Percentiles rank a stretch among this genome's conserved stretches.
Conservation (phyloP, 2,797 vertebrate species). For the Pantherophis vulpinus region DNA sequence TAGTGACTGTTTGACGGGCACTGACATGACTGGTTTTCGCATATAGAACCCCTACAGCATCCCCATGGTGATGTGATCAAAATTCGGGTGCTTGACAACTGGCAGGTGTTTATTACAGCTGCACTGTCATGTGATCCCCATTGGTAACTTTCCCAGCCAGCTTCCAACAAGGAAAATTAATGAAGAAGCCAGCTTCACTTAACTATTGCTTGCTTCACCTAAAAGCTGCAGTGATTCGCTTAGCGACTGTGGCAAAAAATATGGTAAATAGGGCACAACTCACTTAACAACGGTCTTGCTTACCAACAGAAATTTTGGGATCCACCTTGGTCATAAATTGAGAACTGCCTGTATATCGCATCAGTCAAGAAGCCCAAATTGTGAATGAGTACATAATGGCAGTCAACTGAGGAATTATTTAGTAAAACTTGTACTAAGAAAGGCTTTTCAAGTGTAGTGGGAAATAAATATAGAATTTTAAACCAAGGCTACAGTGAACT, state of each 20-base stretch:
- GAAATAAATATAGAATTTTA: neutral
- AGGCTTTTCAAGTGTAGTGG: neutral
- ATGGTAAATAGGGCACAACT: neutral
- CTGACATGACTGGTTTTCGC: neutral
- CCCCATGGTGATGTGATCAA: neutral
- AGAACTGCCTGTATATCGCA: neutral
- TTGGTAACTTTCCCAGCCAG: neutral
- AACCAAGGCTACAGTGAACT: neutral
- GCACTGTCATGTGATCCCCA: neutral
- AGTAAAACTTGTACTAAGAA: neutral
- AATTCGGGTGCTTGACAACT: neutral
- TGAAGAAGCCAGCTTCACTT: neutral
- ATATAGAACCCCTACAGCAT: neutral
- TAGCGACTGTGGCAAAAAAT: neutral
- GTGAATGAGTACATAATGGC: neutral
- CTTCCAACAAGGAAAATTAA: neutral
- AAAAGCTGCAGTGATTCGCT: neutral
- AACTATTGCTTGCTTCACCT: neutral
- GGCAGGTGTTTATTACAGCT: neutral
- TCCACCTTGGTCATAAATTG: neutral
- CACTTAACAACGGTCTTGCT: neutral
- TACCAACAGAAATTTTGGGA: neutral
- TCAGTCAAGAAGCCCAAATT: neutral
- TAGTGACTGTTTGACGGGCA: neutral
- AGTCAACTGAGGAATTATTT: neutral